Percentiles rank a stretch among this genome's conserved stretches.
These are phyloP conservation scores for Diorhabda carinulata DNA, from an alignment of 1,140 invertebrate species.

Conservation along the genomic window DNA sequence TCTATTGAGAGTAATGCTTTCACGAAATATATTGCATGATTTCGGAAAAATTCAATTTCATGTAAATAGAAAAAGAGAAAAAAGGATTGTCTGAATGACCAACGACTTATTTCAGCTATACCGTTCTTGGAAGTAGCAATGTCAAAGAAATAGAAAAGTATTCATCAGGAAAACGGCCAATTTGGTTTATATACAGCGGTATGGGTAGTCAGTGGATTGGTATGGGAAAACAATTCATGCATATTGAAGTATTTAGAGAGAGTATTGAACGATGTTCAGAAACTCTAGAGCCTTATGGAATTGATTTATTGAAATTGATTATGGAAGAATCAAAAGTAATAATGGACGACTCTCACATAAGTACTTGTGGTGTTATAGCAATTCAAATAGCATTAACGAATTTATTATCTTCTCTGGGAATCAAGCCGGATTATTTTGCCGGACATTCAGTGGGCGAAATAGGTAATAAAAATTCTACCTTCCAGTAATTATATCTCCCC, in stretches of 20 bases:
- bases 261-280: slow-evolving; percentile 71
- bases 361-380: slow-evolving; percentile 86
- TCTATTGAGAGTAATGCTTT: too few relatives aligned
- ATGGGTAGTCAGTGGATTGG: slow-evolving; percentile 94
- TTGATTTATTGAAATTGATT: slow-evolving; percentile 77
- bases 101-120: not conserved
- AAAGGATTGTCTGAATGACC: too few relatives aligned
- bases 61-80: too few relatives aligned
- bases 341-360: slow-evolving; percentile 66
- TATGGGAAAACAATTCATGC: slow-evolving; percentile 81
- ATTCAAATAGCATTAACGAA: slow-evolving; percentile 89
- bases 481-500: not conserved
- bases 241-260: slow-evolving; percentile 69
- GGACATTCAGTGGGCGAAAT: slow-evolving; percentile 91
- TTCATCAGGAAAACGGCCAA: slow-evolving; percentile 56
- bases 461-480: slow-evolving; percentile 8
- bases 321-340: slow-evolving; percentile 67
- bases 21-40: too few relatives aligned
- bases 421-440: slow-evolving; percentile 84
- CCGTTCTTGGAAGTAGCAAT: not conserved
- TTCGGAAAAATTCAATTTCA: too few relatives aligned
- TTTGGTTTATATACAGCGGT: slow-evolving; percentile 94
- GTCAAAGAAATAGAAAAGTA: not conserved
- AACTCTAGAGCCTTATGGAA: slow-evolving; percentile 65
- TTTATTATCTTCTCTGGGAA: slow-evolving; percentile 66